Evolutionary conservation across 2,113 vertebrate species (phyloP).

Genomic region (Grammomys dolichurus): DNA sequence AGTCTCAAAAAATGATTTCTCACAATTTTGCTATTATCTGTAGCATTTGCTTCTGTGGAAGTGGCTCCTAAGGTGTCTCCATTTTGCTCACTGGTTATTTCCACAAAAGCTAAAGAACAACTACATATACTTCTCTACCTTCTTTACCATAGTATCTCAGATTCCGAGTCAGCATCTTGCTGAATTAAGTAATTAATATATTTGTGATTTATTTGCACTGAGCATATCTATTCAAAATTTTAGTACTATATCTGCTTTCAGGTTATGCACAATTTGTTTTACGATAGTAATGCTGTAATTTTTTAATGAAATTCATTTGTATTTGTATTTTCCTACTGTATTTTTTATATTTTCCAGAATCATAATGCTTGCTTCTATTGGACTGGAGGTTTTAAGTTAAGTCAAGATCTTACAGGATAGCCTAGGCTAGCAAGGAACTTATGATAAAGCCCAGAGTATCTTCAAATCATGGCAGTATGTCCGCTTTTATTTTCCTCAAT

Average conservation of each 20-base stretch:
- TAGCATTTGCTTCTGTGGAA: no score
- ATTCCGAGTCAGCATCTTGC: background rate
- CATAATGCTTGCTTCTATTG: background rate
- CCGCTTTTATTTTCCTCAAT: background rate
- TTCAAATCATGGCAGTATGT: background rate
- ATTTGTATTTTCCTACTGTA: background rate
- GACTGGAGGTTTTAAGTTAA: background rate
- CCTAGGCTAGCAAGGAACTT: no score
- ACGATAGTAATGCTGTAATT: background rate
- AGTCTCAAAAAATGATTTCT: no score
- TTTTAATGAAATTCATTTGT: background rate
- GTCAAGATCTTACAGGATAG: background rate
- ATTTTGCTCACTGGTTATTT: background rate
- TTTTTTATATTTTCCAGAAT: background rate
- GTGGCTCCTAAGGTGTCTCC: background rate
- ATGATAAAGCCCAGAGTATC: background rate
- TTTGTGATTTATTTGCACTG: background rate
- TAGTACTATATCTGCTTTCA: background rate
- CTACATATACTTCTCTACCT: background rate
- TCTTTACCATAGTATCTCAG: background rate
- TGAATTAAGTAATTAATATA: background rate
- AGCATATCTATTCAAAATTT: background rate
- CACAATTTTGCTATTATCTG: background rate
- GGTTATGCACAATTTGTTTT: background rate
- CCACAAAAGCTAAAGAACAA: background rate